Evolutionary conservation across 2,888 invertebrate genomes (phyloP).

Genomic region (Limulus polyphemus): DNA sequence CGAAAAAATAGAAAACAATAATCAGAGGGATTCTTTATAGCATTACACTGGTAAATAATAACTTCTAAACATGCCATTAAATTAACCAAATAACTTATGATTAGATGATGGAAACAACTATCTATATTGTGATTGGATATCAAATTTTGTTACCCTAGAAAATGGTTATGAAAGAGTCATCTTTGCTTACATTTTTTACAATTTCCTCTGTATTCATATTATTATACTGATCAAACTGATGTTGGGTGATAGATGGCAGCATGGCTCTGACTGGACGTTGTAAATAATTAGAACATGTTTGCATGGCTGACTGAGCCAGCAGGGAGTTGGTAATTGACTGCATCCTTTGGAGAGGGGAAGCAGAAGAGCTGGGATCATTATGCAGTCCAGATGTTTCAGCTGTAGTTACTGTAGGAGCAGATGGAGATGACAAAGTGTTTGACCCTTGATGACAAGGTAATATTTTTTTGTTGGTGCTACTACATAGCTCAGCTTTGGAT

Average conservation of each 20-base stretch:
- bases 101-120: no score
- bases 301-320: slow-evolving; percentile 60
- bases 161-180: no score
- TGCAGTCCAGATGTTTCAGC: neutral
- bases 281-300: slow-evolving; percentile 68
- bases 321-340: slow-evolving; percentile 95
- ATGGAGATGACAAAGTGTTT: neutral
- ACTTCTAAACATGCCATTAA: no score
- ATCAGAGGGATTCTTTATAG: no score
- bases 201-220: slow-evolving; percentile 97
- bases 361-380: slow-evolving; percentile 65
- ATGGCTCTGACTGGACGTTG: slow-evolving; percentile 90
- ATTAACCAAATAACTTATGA: no score
- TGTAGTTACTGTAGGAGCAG: neutral
- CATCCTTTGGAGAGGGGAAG: slow-evolving; percentile 92
- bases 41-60: no score
- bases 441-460: neutral
- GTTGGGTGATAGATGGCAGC: slow-evolving; percentile 93
- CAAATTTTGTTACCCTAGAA: no score
- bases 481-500: slow-evolving; percentile 61
- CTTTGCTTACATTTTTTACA: slow-evolving; percentile 58
- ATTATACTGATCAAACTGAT: slow-evolving; percentile 96
- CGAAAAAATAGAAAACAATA: no score
- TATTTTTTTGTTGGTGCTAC: no score
- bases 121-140: no score